Evolutionary conservation across 2,888 invertebrate genomes (phyloP), one percentile per base, ranked within the genome.

Genomic region (Endomychus coccineus): DNA sequence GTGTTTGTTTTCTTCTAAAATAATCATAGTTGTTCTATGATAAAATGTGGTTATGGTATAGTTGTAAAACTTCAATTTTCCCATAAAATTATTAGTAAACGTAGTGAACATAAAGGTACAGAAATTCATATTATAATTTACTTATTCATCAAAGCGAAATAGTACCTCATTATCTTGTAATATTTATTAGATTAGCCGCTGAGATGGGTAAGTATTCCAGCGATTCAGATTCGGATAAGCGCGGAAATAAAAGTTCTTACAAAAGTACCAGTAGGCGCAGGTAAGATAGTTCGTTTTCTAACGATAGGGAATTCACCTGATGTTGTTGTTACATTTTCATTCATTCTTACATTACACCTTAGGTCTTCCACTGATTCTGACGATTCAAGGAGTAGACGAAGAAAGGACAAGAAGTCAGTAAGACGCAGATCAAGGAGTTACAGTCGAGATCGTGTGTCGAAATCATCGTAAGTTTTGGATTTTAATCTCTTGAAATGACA

Each of bases 151-250:
- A n/a, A n/a, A n/a, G n/a, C n/a, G n/a, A n/a, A n/a, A n/a, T n/a
- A n/a, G n/a, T n/a, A n/a, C n/a, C n/a, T n/a, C n/a, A n/a, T n/a
- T n/a, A n/a, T n/a, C n/a, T n/a, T n/a, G n/a, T n/a, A n/a, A n/a
- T n/a, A n/a, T n/a, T n/a, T n/a, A n/a, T n/a, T n/a, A n/a, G n/a
- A n/a, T n/a, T n/a, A n/a, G n/a, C n/a, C n/a, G n/a, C n/a, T n/a
- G n/a, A n/a, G 31, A 67, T 67, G 67, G 65, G 66, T 57, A 66
- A 63, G 56, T 65, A 65, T 59, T 67, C 66, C 25, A 65, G 64
- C 47, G 66, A 62, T 52, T 65, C 66, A 35, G 66, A 66, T 48
- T 53, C 51, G 50, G 66, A 64, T 45, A 62, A 55, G 40, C 54
- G 56, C 32, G 51, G 56, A 43, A 56, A 52, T 52, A 65, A 59